Evolutionary conservation across 2,797 vertebrate genomes (phyloP).

Genomic region (Cottoperca gobio): DNA sequence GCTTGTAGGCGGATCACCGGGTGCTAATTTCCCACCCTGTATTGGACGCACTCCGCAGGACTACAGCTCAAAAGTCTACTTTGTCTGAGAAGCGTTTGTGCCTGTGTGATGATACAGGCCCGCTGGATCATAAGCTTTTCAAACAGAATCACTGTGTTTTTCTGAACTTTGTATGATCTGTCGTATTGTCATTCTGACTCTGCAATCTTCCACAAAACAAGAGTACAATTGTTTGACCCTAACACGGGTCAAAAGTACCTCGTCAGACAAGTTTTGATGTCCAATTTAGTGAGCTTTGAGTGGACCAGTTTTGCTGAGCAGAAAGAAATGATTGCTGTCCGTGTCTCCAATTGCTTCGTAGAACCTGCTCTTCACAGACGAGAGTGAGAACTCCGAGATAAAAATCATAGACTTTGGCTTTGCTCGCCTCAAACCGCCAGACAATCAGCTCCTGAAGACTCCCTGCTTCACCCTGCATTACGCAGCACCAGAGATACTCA

Average conservation of each 20-base stretch:
- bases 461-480: conserved; percentile 99
- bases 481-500: conserved; percentile 96
- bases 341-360: conserved; percentile 75
- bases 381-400: conserved; percentile 96
- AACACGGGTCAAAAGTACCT: conserved; percentile 56
- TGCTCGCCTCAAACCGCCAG: conserved; percentile 97
- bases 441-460: conserved; percentile 98
- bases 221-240: conserved; percentile 66
- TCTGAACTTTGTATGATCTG: conserved; percentile 50
- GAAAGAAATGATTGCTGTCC: conserved; percentile 70
- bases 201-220: conserved; percentile 55
- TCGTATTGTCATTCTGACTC: conserved; percentile 49
- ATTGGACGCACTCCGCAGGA: not conserved
- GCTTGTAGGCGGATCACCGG: not conserved
- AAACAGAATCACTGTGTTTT: conserved; percentile 63
- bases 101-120: conserved; percentile 31
- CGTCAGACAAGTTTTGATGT: conserved; percentile 51
- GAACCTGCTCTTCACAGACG: conserved; percentile 98
- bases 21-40: too few species aligned
- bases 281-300: conserved; percentile 64
- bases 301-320: conserved; percentile 40
- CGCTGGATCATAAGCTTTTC: conserved; percentile 30
- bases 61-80: conserved; percentile 1
- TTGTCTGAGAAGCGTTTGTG: conserved; percentile 17
- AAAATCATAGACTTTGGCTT: conserved; percentile 99